Percentiles rank a stretch among this genome's conserved stretches.
These are phyloP conservation scores for Hypotaenidia philippensis DNA, from an alignment of 2,797 vertebrate genomes.

Conservation along the genomic window DNA sequence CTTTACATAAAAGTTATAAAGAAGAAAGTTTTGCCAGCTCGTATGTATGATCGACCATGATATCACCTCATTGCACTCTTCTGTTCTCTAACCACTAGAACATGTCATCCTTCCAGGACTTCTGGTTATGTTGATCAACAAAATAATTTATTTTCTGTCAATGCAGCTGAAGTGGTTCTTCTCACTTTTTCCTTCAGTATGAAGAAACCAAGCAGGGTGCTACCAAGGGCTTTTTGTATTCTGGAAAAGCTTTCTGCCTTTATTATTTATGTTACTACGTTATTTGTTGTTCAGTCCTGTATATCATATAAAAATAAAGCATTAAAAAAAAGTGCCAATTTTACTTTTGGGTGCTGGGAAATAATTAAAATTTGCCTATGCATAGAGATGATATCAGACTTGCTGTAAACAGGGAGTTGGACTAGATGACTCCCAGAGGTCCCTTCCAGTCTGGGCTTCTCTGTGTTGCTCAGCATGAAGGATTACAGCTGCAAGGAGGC, in stretches of 20 bases:
- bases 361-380: neutral
- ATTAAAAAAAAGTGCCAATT: neutral
- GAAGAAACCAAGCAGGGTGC: neutral
- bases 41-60: neutral
- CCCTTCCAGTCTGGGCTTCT: neutral
- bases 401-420: neutral
- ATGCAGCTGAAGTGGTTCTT: neutral
- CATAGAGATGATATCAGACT: neutral
- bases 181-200: neutral
- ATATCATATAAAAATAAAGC: neutral
- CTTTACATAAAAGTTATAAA: fast-evolving
- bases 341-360: neutral
- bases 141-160: neutral
- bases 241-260: neutral
- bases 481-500: neutral
- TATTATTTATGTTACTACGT: neutral
- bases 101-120: neutral
- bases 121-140: neutral
- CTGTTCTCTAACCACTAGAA: neutral
- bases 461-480: neutral
- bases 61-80: neutral
- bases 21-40: neutral
- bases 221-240: neutral
- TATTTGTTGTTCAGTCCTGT: neutral
- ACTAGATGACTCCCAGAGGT: neutral